phyloP scores from a whole-genome alignment of 2,113 vertebrate species.

The Myrmophylax atrothorax region DNA sequence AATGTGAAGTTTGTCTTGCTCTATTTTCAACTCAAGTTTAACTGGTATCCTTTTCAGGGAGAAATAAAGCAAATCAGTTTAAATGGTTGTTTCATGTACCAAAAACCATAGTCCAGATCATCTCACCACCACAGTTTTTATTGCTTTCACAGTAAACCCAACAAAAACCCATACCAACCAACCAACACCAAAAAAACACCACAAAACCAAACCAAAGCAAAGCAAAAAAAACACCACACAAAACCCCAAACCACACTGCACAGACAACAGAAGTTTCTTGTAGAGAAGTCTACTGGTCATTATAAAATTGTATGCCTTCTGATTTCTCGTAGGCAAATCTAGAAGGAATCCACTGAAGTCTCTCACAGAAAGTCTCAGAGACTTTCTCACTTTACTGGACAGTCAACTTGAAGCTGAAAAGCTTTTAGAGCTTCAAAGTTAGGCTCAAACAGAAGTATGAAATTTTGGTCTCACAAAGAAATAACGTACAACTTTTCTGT shows the following conservation, averaged over 20 bases:
- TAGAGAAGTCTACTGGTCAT: neutral
- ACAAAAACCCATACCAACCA: no score
- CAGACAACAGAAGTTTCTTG: neutral
- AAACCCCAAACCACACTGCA: neutral
- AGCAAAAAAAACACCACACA: neutral
- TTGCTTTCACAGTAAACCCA: neutral
- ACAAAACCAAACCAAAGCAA: neutral
- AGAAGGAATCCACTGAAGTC: neutral
- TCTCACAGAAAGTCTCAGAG: neutral
- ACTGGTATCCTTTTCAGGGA: neutral
- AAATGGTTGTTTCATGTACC: neutral
- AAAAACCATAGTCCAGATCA: neutral
- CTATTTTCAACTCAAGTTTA: neutral
- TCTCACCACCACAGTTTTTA: neutral
- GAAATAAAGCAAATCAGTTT: neutral
- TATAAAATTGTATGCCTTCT: neutral
- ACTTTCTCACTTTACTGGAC: neutral
- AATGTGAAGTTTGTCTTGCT: conserved; percentile 38
- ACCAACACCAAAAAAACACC: neutral
- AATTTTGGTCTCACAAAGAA: neutral
- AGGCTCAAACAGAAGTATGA: neutral
- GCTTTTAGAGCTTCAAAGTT: neutral
- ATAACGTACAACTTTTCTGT: neutral
- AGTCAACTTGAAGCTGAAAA: neutral
- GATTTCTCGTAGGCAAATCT: neutral